phyloP scores from a whole-genome alignment of 2,888 invertebrate species.

The Cinara cedri region DNA sequence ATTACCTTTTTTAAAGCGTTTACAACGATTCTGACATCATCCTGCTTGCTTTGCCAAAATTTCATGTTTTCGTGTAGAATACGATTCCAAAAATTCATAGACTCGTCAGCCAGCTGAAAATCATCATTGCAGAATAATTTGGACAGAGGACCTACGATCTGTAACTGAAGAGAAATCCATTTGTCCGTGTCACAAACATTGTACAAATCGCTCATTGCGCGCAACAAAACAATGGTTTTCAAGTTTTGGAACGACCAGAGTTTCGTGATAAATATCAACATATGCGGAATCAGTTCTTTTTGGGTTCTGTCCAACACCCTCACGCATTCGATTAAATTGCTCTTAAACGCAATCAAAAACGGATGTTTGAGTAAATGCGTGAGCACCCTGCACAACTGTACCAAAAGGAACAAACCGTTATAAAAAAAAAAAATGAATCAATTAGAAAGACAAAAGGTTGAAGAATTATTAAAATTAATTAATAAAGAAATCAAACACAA shows the following conservation, averaged over 20 bases:
- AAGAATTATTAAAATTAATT: no score
- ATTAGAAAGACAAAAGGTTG: no score
- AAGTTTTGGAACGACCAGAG: constrained; percentile 6
- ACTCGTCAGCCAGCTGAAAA: constrained; percentile 1
- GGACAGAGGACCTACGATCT: neutral
- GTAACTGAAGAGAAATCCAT: neutral
- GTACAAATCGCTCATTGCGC: constrained; percentile 7
- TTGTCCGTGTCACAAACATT: neutral
- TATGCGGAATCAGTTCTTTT: neutral
- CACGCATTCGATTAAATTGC: constrained; percentile 1
- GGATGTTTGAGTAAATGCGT: constrained; percentile 30
- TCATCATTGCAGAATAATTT: constrained; percentile 16
- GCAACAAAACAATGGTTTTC: constrained; percentile 11
- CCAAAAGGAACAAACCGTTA: neutral
- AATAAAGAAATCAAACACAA: no score
- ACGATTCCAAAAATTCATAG: constrained; percentile 30
- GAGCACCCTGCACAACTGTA: neutral
- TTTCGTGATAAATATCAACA: neutral
- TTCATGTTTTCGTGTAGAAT: constrained; percentile 22
- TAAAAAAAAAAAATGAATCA: no score
- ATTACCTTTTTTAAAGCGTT: constrained; percentile 20
- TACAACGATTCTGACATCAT: neutral
- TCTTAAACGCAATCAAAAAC: neutral
- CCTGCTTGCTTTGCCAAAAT: constrained; percentile 2
- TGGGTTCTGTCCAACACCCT: neutral